These are phyloP conservation scores for Cephalopterus ornatus DNA, from an alignment of 2,113 vertebrate genomes.

Conservation along the genomic window DNA sequence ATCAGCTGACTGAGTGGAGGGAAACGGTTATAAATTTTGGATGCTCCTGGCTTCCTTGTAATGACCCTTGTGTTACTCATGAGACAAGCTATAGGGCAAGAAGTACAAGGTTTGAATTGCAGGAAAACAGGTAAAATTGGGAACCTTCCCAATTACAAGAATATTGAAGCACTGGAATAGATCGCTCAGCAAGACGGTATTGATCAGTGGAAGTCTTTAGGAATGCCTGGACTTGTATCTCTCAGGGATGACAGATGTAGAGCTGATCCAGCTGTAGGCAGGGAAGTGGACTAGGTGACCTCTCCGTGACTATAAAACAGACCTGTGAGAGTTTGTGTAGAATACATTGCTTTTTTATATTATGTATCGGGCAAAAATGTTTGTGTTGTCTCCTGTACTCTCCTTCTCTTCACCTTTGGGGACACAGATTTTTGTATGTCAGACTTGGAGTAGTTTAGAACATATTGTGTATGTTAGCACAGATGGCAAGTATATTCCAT, in stretches of 20 bases:
- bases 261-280: background rate
- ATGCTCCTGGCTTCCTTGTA: background rate
- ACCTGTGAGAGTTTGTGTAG: background rate
- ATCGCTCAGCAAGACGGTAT: background rate
- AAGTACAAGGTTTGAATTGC: background rate
- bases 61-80: background rate
- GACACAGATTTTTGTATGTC: background rate
- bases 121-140: background rate
- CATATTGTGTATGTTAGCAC: background rate
- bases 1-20: background rate
- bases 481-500: background rate
- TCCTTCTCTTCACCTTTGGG: background rate
- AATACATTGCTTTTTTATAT: background rate
- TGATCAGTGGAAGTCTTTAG: background rate
- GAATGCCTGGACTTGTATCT: background rate
- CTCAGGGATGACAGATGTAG: background rate
- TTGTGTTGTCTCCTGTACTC: background rate
- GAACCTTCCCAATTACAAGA: background rate
- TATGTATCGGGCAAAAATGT: background rate
- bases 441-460: background rate
- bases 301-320: background rate
- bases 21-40: background rate
- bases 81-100: background rate
- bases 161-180: background rate
- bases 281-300: background rate